Evolutionary conservation across 2,888 invertebrate genomes (phyloP).

Genomic region (Caenorhabditis auriculariae): DNA sequence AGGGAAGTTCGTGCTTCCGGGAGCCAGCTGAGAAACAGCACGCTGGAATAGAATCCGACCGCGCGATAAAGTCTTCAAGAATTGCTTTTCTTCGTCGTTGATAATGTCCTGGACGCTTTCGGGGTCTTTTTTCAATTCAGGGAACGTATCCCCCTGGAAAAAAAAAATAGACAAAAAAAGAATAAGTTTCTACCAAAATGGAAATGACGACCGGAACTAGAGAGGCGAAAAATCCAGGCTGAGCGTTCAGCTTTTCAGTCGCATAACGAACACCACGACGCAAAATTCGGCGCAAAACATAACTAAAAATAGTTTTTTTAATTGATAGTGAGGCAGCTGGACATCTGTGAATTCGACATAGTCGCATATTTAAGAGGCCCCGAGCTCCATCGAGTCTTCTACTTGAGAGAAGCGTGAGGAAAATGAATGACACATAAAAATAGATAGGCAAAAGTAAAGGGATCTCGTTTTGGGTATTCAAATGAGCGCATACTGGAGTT

Average conservation of each 20-base stretch:
- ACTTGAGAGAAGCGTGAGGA: background rate
- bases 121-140: conserved; percentile 80
- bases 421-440: no score
- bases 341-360: background rate
- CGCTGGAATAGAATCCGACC: conserved; percentile 87
- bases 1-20: conserved; percentile 75
- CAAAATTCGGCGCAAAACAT: conserved; percentile 90
- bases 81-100: conserved; percentile 96
- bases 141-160: conserved; percentile 71
- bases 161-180: conserved; percentile 1
- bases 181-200: conserved; percentile 69
- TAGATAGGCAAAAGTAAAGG: no score
- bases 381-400: background rate
- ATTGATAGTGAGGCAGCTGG: background rate
- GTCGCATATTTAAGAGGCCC: background rate
- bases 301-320: conserved; percentile 68
- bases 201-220: conserved; percentile 86
- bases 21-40: conserved; percentile 80
- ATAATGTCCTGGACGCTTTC: conserved; percentile 85
- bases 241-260: conserved; percentile 91
- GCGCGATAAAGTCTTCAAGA: conserved; percentile 87
- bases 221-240: conserved; percentile 88
- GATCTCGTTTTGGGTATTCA: no score
- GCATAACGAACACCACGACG: conserved; percentile 92
- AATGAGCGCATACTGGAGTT: no score